Evolutionary conservation across 2,113 vertebrate genomes (phyloP), one percentile per base, ranked within the genome.

Genomic region (Periophthalmodon schlosseri): DNA sequence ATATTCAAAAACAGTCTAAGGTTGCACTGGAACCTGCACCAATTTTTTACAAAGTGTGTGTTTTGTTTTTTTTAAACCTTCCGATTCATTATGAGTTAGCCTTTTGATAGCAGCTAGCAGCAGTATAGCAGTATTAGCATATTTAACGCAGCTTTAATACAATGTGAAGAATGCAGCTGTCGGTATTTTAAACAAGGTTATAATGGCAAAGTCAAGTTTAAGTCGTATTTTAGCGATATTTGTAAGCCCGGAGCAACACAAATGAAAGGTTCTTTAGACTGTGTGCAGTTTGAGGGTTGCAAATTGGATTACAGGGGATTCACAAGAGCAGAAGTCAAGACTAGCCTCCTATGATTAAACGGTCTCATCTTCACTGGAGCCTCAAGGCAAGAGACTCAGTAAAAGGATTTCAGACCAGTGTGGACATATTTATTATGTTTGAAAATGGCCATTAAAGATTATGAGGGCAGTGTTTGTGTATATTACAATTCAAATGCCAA

Each of bases 251-350:
- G 12, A 61, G 23, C 58, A 33, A n/a, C 33, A 28, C 28, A 77
- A 57, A 46, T 69, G 8, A 68, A 77, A 67, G 74, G 68, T 58
- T 68, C 65, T 79, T 68, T 60, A 50, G 46, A 65, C 36, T 78
- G 70, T 78, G 61, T 73, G 0, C 33, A 65, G 75, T 39, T 18
- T 67, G 60, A 84, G 28, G 20, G 65, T 49, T 61, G 67, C 21
- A 68, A 78, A 81, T 28, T 69, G 75, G 78, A 78, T 80, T 76
- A 78, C 69, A 23, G 57, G 16, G 13, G 69, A 65, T 65, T 36
- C 16, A 44, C 20, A 33, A 33, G 13, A 63, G 60, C 60, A 63
- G 60, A n/a, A 65, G 8, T 39, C 61, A 65, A 39, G 33, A n/a
- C 7, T 39, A 8, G 63, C 18, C 63, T n/a, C 44, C 20, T 21